Conservation (phyloP, 2,797 vertebrate species). For the Molothrus ater region DNA sequence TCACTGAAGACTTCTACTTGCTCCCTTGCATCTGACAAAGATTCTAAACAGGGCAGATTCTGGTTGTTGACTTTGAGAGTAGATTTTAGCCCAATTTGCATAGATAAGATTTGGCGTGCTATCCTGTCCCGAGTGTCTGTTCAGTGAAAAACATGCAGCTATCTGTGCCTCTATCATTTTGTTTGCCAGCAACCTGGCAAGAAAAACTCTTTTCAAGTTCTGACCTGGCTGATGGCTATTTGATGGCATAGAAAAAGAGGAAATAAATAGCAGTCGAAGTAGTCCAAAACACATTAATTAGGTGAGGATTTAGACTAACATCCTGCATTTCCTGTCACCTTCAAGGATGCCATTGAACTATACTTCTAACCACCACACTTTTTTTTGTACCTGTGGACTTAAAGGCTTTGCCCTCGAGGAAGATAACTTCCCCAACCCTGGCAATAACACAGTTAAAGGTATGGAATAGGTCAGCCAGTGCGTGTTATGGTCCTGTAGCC, state of each 20-base stretch:
- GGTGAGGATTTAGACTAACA: neutral
- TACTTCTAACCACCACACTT: neutral
- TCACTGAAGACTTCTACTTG: slow-evolving; percentile 42
- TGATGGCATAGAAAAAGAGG: slow-evolving; percentile 31
- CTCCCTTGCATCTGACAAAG: slow-evolving; percentile 38
- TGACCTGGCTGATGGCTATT: slow-evolving; percentile 52
- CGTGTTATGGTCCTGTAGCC: neutral
- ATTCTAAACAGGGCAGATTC: slow-evolving; percentile 33
- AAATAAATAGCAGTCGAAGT: neutral
- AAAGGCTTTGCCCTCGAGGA: neutral
- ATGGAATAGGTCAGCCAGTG: neutral
- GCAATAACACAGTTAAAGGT: neutral
- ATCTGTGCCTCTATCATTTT: slow-evolving; percentile 18
- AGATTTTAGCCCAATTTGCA: slow-evolving; percentile 62
- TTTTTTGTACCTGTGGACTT: neutral
- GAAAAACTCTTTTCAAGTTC: slow-evolving; percentile 22
- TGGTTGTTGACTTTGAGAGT: slow-evolving; percentile 40
- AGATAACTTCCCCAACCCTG: neutral
- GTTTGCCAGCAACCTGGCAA: slow-evolving; percentile 52
- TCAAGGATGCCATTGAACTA: neutral
- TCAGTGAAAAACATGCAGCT: slow-evolving; percentile 24
- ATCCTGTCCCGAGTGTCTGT: slow-evolving; percentile 26
- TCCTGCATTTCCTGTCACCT: neutral
- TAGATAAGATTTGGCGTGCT: slow-evolving; percentile 35
- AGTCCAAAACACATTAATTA: neutral